phyloP scores from a whole-genome alignment of 2,113 vertebrate species.

The Perca fluviatilis region DNA sequence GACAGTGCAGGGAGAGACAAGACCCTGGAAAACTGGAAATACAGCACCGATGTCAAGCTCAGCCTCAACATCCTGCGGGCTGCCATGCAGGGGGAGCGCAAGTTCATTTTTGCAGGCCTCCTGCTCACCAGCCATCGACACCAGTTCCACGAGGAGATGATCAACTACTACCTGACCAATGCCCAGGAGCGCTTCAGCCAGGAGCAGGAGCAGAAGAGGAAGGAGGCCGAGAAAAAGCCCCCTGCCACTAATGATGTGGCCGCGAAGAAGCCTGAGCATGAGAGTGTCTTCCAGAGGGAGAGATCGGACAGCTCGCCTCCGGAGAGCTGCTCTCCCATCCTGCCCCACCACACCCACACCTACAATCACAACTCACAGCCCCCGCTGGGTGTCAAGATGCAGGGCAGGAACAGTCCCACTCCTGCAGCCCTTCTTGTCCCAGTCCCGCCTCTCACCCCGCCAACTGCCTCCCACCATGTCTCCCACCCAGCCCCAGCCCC shows the following conservation, averaged over 20 bases:
- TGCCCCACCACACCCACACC: slow-evolving; percentile 75
- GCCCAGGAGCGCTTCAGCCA: slow-evolving; percentile 98
- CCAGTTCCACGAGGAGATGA: slow-evolving; percentile 99
- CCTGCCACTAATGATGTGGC: slow-evolving; percentile 20
- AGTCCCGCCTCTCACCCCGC: slow-evolving; percentile 72
- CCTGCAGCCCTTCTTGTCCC: slow-evolving; percentile 72
- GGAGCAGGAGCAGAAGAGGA: slow-evolving; percentile 96
- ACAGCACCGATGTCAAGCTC: slow-evolving; percentile 98
- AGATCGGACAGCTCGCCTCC: slow-evolving; percentile 87
- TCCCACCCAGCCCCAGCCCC: slow-evolving; percentile 63
- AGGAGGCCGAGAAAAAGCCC: slow-evolving; percentile 86
- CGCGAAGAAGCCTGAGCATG: slow-evolving; percentile 68
- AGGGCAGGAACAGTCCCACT: slow-evolving; percentile 90
- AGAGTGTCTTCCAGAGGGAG: slow-evolving; percentile 83
- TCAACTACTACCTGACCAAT: slow-evolving; percentile 95
- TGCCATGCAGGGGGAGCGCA: slow-evolving; percentile 98
- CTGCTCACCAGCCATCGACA: slow-evolving; percentile 97
- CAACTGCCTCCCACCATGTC: slow-evolving; percentile 60
- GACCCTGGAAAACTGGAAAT: slow-evolving; percentile 93
- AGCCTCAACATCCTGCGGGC: slow-evolving; percentile 98
- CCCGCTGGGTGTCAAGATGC: slow-evolving; percentile 89
- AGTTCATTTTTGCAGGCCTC: slow-evolving; percentile 98
- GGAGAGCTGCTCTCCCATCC: slow-evolving; percentile 91
- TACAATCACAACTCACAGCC: slow-evolving; percentile 86
- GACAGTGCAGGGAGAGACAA: slow-evolving; percentile 85